Percentiles rank a stretch among this genome's conserved stretches.
Evolutionary conservation across 2,797 vertebrate genomes (phyloP).

Genomic region (Myotis pilosus): DNA sequence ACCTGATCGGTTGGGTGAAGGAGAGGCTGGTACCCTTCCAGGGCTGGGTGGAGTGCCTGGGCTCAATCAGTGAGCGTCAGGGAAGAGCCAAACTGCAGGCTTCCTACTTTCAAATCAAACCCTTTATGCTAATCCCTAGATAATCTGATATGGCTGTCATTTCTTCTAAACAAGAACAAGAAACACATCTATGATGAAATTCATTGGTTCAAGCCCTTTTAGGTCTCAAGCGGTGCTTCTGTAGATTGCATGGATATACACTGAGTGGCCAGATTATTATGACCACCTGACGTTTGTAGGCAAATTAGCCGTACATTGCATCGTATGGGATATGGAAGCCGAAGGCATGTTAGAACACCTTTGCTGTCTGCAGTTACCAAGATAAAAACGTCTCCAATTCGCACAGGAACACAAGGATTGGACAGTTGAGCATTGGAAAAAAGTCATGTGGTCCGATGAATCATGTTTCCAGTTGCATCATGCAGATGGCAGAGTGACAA

Average conservation of each 20-base stretch:
- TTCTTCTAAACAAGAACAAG: neutral
- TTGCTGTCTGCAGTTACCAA: too few relatives aligned
- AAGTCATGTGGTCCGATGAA: too few relatives aligned
- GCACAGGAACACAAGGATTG: too few relatives aligned
- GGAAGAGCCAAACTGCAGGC: neutral
- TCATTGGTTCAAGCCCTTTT: neutral
- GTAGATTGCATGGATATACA: neutral
- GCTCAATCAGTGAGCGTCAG: neutral
- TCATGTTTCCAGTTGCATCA: too few relatives aligned
- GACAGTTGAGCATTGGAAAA: too few relatives aligned
- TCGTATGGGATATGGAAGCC: too few relatives aligned
- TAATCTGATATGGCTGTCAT: neutral
- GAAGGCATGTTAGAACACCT: too few relatives aligned
- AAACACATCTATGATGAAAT: neutral
- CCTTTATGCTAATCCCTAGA: neutral
- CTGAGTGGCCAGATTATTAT: too few relatives aligned
- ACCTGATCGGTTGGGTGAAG: neutral
- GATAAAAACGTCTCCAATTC: too few relatives aligned
- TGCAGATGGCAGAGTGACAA: too few relatives aligned
- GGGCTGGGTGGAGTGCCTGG: neutral
- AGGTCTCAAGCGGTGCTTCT: neutral
- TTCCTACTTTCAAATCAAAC: neutral
- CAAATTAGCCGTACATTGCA: too few relatives aligned
- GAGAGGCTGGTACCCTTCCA: slow-evolving; percentile 3
- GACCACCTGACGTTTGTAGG: too few relatives aligned